Percentiles rank a stretch among this genome's conserved stretches.
Evolutionary conservation across 2,113 vertebrate genomes (phyloP).

Genomic region (Martes martes): DNA sequence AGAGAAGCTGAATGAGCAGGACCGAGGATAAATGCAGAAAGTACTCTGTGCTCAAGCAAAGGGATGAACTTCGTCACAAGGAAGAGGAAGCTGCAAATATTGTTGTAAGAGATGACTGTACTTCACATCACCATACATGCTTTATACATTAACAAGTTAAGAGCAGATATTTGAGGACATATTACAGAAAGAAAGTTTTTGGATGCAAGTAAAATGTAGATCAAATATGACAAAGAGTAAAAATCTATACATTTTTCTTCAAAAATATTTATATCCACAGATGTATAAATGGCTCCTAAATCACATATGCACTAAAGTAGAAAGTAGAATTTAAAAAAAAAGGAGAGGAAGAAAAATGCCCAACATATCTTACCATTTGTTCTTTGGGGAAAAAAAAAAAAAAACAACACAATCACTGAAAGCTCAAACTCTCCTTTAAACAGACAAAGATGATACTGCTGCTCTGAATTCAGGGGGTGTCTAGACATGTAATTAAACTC

Average conservation of each 20-base stretch:
- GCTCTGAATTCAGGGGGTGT: constrained; percentile 64
- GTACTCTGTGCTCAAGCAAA: neutral
- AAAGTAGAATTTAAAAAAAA: constrained; percentile 44
- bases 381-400: neutral
- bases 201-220: neutral
- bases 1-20: neutral
- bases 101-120: neutral
- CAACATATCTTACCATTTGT: neutral
- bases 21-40: neutral
- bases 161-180: neutral
- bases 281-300: neutral
- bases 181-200: neutral
- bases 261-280: neutral
- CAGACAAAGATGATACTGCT: neutral
- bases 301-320: neutral
- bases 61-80: neutral
- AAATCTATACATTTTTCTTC: neutral
- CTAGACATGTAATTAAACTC: constrained; percentile 78
- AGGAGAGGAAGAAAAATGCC: neutral
- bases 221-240: neutral
- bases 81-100: neutral
- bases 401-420: constrained; percentile 16
- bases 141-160: neutral
- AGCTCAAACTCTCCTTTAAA: constrained; percentile 43
- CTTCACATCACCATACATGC: neutral